These are phyloP conservation scores for Schizotus pectinicornis DNA, from an alignment of 2,888 invertebrate genomes.

Conservation along the genomic window DNA sequence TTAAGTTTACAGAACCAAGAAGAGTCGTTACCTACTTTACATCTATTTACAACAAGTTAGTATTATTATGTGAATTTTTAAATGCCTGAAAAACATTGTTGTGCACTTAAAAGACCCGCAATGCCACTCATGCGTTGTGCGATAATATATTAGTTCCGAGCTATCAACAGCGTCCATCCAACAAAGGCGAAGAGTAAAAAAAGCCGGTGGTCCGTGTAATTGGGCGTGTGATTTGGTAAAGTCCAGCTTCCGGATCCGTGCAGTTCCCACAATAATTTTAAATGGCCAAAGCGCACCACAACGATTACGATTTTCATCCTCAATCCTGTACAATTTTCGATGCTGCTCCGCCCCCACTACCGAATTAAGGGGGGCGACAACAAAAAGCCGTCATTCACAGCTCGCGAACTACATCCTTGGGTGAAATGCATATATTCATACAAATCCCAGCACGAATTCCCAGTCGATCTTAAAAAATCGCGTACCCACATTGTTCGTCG, in stretches of 20 bases:
- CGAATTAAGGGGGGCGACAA: constrained; percentile 14
- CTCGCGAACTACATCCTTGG: constrained; percentile 51
- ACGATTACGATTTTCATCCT: neutral
- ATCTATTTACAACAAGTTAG: too few species aligned
- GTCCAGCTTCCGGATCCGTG: constrained; percentile 28
- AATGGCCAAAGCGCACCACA: constrained; percentile 7
- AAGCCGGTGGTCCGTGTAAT: constrained; percentile 32
- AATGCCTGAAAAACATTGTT: neutral
- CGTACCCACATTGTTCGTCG: neutral
- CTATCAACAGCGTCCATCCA: constrained; percentile 9
- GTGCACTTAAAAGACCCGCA: neutral
- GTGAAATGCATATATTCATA: constrained; percentile 52
- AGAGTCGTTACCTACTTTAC: too few species aligned
- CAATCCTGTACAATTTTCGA: neutral
- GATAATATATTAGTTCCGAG: constrained; percentile 16
- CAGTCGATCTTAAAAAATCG: constrained; percentile 25
- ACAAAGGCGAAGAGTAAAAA: constrained; percentile 15
- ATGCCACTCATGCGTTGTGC: constrained; percentile 4
- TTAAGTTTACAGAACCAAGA: too few species aligned
- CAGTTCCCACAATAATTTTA: constrained; percentile 27
- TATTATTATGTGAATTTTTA: neutral
- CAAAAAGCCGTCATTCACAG: constrained; percentile 43
- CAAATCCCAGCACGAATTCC: constrained; percentile 34
- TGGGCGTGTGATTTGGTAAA: constrained; percentile 21
- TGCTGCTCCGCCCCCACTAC: constrained; percentile 9